Evolutionary conservation across 2,797 vertebrate genomes (phyloP).

Genomic region (Trachurus trachurus): DNA sequence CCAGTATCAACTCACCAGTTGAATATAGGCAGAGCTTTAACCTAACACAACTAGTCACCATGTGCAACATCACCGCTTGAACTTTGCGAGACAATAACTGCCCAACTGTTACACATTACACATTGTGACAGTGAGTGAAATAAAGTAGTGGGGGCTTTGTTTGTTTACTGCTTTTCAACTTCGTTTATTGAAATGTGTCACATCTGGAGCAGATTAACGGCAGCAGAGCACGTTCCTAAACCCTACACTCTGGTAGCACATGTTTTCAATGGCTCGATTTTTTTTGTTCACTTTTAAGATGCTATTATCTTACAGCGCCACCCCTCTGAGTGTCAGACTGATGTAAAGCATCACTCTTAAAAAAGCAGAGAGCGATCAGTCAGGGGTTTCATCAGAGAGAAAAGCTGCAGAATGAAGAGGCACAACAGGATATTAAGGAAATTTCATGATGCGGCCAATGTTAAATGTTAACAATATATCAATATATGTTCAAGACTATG

Average conservation of each 20-base stretch:
- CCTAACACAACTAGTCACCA: neutral
- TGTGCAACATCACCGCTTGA: neutral
- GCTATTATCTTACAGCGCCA: slow-evolving; percentile 55
- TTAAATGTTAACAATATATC: no score
- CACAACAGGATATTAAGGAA: neutral
- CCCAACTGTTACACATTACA: slow-evolving; percentile 2
- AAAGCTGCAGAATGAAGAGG: slow-evolving; percentile 22
- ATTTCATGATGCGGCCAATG: no score
- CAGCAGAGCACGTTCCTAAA: slow-evolving; percentile 71
- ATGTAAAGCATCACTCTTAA: slow-evolving; percentile 44
- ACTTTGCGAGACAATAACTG: neutral
- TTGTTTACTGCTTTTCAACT: slow-evolving; percentile 60
- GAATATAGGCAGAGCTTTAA: slow-evolving; percentile 21
- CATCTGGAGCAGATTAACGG: slow-evolving; percentile 81
- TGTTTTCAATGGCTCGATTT: slow-evolving; percentile 56
- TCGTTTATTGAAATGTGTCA: slow-evolving; percentile 55
- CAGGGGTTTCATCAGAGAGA: slow-evolving; percentile 18
- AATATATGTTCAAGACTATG: no score
- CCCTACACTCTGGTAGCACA: slow-evolving; percentile 41
- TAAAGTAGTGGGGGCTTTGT: slow-evolving; percentile 42
- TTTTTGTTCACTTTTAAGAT: slow-evolving; percentile 50
- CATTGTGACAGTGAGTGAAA: slow-evolving; percentile 1
- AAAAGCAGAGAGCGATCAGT: slow-evolving; percentile 38
- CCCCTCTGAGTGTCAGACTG: slow-evolving; percentile 34
- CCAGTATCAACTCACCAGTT: slow-evolving; percentile 17